A percentile compares a stretch with the other conserved stretches of the same genome.
Evolutionary conservation across 2,888 invertebrate genomes (phyloP).

Genomic region (Vesta saturnalis): DNA sequence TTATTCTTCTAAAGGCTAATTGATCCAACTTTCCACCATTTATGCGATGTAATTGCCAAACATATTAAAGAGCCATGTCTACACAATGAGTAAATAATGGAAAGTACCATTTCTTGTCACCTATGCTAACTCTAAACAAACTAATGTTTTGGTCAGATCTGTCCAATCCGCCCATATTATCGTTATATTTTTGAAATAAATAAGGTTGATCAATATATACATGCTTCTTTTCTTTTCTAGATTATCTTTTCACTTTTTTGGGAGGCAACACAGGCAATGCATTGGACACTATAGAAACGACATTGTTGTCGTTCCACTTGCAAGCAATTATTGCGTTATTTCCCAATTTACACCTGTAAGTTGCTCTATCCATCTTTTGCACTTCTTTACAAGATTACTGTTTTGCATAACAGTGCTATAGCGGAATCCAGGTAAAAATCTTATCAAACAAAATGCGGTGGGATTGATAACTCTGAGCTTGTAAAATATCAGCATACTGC

Average conservation of each 20-base stretch:
- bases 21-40: background rate
- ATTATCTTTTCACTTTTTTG: slow-evolving; percentile 13
- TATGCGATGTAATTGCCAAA: slow-evolving; percentile 5
- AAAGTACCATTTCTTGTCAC: too few relatives aligned
- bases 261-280: slow-evolving; percentile 27
- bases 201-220: too few relatives aligned
- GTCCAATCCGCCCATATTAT: background rate
- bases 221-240: too few relatives aligned
- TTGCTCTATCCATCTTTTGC: background rate
- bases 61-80: slow-evolving; percentile 41
- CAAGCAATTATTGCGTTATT: too few relatives aligned
- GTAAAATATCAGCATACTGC: slow-evolving; percentile 27
- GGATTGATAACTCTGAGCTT: background rate
- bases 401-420: background rate
- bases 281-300: slow-evolving; percentile 34
- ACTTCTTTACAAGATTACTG: background rate
- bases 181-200: background rate
- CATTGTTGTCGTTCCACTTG: slow-evolving; percentile 37
- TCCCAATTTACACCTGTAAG: background rate
- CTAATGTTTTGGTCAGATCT: slow-evolving; percentile 38
- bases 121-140: slow-evolving; percentile 37
- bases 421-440: slow-evolving; percentile 20
- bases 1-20: background rate
- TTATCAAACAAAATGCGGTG: slow-evolving; percentile 22
- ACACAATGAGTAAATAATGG: too few relatives aligned